These are phyloP conservation scores for Carlito syrichta DNA, from an alignment of 2,113 vertebrate genomes.

Conservation along the genomic window DNA sequence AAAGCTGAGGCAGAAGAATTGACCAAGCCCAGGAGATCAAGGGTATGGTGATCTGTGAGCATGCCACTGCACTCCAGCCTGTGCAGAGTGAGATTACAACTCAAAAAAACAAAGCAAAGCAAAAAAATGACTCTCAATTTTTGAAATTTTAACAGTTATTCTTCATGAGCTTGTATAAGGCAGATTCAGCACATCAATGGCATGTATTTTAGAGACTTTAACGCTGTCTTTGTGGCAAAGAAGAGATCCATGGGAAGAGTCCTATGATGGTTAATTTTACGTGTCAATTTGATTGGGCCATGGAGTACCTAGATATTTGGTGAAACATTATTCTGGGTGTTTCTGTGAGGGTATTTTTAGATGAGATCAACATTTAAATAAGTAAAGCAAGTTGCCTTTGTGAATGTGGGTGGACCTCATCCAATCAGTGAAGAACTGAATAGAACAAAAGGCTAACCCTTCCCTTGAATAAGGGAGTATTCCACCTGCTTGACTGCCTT, in stretches of 20 bases:
- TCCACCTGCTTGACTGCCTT: not conserved
- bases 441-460: not conserved
- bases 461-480: not conserved
- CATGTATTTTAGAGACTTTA: not conserved
- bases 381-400: not conserved
- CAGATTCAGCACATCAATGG: not conserved
- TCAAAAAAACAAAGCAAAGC: no score
- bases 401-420: not conserved
- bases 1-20: no score
- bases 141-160: not conserved
- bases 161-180: not conserved
- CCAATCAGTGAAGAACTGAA: not conserved
- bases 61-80: no score
- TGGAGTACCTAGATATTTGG: not conserved
- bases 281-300: not conserved
- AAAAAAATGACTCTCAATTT: not conserved
- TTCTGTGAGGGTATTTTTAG: not conserved
- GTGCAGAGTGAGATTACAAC: no score
- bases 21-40: no score
- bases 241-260: not conserved
- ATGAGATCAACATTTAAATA: not conserved
- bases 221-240: not conserved
- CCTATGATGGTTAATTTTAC: not conserved
- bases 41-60: no score
- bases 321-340: not conserved